Conservation (phyloP, 1,140 invertebrate species). For the Drosophila miranda region DNA sequence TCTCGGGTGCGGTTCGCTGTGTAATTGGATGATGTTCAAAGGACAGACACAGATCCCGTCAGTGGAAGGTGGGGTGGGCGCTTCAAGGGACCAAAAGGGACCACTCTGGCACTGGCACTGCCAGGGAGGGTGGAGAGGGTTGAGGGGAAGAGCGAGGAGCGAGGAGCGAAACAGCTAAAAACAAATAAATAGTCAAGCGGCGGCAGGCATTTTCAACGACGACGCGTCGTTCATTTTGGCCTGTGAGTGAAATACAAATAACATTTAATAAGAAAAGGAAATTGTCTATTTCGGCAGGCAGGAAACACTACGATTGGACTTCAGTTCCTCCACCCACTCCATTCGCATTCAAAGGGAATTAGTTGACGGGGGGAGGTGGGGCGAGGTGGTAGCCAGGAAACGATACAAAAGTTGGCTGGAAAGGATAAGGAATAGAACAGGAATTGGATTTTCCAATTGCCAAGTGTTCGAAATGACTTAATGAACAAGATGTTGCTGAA, state of each 20-base stretch:
- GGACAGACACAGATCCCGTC: constrained; percentile 1
- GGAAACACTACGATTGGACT: constrained; percentile 43
- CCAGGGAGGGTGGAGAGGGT: too few species aligned
- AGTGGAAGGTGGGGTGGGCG: neutral
- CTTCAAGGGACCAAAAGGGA: neutral
- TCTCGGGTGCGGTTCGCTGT: constrained; percentile 58
- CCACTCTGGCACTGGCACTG: too few species aligned
- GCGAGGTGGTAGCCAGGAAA: neutral
- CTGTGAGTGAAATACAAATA: constrained; percentile 80
- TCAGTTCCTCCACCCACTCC: neutral
- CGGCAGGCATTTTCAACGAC: constrained; percentile 31
- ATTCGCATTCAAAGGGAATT: constrained; percentile 70
- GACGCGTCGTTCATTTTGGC: constrained; percentile 24
- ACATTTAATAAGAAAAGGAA: constrained; percentile 80
- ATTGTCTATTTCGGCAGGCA: constrained; percentile 71
- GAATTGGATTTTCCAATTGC: constrained; percentile 24
- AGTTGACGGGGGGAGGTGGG: constrained; percentile 38
- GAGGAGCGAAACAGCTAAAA: constrained; percentile 25
- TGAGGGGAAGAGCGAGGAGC: too few species aligned
- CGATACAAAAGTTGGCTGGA: neutral
- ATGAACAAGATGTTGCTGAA: neutral
- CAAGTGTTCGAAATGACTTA: constrained; percentile 52
- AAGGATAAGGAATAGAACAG: constrained; percentile 17
- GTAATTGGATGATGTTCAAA: constrained; percentile 75
- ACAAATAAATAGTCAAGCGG: constrained; percentile 78